Evolutionary conservation across 2,113 vertebrate species (phyloP).

Genomic region (Prietella phreatophila): DNA sequence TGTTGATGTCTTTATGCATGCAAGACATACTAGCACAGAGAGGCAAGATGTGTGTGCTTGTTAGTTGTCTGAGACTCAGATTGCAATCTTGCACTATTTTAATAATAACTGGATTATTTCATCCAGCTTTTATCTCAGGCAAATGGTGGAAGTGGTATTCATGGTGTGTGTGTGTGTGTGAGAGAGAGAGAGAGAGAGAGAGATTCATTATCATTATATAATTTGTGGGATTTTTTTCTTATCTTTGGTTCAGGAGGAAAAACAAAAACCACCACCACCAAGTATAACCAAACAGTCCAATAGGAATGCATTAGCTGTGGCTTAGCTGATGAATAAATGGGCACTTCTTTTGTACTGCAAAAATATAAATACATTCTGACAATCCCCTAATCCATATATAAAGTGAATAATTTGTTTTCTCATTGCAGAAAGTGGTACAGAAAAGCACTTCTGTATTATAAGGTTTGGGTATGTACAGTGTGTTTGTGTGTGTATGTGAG

Average conservation of each 20-base stretch:
- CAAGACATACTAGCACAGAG: background rate
- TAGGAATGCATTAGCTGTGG: background rate
- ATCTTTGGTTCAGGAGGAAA: background rate
- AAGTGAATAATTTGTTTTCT: background rate
- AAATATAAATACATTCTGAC: background rate
- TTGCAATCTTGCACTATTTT: background rate
- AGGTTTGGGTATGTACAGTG: background rate
- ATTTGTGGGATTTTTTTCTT: background rate
- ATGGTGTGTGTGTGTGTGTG: background rate
- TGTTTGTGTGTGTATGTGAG: background rate
- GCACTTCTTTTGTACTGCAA: background rate
- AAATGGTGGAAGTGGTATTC: background rate
- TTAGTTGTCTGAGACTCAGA: background rate
- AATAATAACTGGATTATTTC: background rate
- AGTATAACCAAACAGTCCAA: background rate
- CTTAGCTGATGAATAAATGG: background rate
- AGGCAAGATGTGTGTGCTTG: conserved; percentile 10
- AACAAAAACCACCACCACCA: background rate
- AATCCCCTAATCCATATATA: background rate
- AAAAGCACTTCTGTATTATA: background rate
- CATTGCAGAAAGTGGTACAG: background rate
- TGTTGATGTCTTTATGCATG: background rate
- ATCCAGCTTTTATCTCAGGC: background rate
- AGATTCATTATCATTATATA: background rate
- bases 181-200: background rate